A percentile compares a stretch with the other conserved stretches of the same genome.
Evolutionary conservation across 2,113 vertebrate species (phyloP).

Genomic region (Echinops telfairi): DNA sequence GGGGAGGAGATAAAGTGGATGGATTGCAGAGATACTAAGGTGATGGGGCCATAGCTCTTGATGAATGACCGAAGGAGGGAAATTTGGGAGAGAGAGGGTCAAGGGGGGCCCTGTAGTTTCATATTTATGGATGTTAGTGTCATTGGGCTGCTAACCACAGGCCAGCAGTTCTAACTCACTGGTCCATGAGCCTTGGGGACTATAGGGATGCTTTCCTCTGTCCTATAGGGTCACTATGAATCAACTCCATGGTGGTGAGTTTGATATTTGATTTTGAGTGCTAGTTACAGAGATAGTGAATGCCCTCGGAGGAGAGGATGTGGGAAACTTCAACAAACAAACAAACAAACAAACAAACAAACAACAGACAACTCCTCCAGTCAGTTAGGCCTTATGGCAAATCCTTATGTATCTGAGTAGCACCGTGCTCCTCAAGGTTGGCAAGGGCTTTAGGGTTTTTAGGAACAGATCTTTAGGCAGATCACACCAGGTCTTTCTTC

Average conservation of each 20-base stretch:
- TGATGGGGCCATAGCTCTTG: background rate
- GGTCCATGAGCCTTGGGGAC: too few species aligned
- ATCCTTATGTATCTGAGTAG: background rate
- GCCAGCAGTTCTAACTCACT: too few species aligned
- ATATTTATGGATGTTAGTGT: background rate
- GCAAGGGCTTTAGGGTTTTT: background rate
- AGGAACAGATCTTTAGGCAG: background rate
- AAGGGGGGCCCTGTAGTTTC: constrained; percentile 1
- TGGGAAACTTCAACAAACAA: background rate
- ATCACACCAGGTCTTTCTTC: background rate
- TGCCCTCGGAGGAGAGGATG: background rate
- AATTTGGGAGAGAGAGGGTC: background rate
- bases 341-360: background rate
- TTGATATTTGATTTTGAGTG: too few species aligned
- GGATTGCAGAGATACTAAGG: too few species aligned
- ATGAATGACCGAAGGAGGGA: constrained; percentile 50
- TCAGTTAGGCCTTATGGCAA: background rate
- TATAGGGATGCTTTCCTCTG: too few species aligned
- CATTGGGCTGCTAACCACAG: background rate
- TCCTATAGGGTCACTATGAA: too few species aligned
- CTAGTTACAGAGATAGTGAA: too few species aligned
- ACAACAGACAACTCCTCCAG: background rate
- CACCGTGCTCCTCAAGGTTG: background rate
- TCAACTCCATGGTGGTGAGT: too few species aligned
- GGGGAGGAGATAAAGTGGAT: background rate